Percentiles rank a stretch among this genome's conserved stretches.
These are phyloP conservation scores for Macquaria ambigua DNA, from an alignment of 2,113 vertebrate genomes.

Conservation along the genomic window DNA sequence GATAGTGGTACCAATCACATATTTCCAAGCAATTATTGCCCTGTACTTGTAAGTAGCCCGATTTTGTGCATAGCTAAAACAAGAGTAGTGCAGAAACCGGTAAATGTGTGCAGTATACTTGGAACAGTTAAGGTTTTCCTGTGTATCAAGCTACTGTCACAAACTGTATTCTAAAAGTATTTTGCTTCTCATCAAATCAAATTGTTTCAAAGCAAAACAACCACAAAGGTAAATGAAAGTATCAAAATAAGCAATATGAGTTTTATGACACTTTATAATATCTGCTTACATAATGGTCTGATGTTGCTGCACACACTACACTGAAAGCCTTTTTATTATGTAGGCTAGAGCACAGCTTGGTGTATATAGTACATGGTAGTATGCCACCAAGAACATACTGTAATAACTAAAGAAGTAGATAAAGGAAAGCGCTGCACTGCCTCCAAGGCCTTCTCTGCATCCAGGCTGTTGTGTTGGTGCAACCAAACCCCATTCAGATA, in stretches of 20 bases:
- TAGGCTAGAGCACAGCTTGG: constrained; percentile 29
- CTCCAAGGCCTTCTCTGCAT: constrained; percentile 24
- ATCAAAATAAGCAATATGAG: not conserved
- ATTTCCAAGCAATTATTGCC: not conserved
- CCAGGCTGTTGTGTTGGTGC: constrained; percentile 30
- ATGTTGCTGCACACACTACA: not conserved
- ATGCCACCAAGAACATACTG: constrained; percentile 23
- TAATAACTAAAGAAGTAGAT: not conserved
- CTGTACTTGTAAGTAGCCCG: not conserved
- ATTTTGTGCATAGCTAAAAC: not conserved
- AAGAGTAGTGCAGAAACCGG: too few species aligned
- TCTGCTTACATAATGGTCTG: constrained; percentile 35
- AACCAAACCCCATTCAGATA: constrained; percentile 6
- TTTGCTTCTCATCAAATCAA: not conserved
- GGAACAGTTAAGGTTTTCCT: not conserved
- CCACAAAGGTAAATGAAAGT: not conserved
- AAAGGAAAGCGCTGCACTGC: constrained; percentile 44
- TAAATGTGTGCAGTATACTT: not conserved
- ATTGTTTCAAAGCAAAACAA: not conserved
- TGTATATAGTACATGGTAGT: not conserved
- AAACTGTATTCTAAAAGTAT: not conserved
- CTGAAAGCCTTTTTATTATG: constrained; percentile 11
- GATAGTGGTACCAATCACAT: not conserved
- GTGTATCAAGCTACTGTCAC: not conserved
- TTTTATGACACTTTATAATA: not conserved